Evolutionary conservation across 2,113 vertebrate species (phyloP).

Genomic region (Protomyctophum bolini): DNA sequence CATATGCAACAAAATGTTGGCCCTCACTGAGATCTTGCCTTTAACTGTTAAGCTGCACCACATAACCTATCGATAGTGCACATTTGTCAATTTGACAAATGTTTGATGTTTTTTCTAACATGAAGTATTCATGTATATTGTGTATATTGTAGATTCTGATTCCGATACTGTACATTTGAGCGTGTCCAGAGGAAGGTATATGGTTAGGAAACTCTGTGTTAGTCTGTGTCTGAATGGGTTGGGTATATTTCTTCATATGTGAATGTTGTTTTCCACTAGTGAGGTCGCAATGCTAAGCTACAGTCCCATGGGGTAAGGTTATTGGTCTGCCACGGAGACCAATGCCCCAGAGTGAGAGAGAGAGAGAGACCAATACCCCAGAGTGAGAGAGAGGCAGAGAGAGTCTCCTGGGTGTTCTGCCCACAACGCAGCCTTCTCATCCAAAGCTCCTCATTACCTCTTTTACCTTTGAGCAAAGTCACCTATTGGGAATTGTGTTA

Average conservation of each 20-base stretch:
- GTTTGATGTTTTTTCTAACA: too few species aligned
- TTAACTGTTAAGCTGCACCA: not conserved
- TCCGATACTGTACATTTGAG: slow-evolving; percentile 7
- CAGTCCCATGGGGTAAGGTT: slow-evolving; percentile 48
- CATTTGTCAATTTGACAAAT: too few species aligned
- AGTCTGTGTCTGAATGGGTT: slow-evolving; percentile 40
- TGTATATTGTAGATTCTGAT: not conserved
- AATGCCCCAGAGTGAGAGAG: slow-evolving; percentile 48
- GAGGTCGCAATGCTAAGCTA: slow-evolving; percentile 36
- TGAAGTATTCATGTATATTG: not conserved
- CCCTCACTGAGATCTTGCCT: not conserved
- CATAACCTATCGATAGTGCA: not conserved
- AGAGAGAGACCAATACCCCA: slow-evolving; percentile 58
- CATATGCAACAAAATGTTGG: not conserved
- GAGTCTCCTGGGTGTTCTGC: slow-evolving; percentile 34
- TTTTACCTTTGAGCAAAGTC: slow-evolving; percentile 22
- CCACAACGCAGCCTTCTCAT: slow-evolving; percentile 20
- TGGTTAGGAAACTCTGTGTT: slow-evolving; percentile 43
- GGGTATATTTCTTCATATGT: not conserved
- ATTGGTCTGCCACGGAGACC: slow-evolving; percentile 57
- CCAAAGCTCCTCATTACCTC: slow-evolving; percentile 15
- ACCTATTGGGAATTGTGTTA: slow-evolving; percentile 10
- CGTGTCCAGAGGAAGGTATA: slow-evolving; percentile 19
- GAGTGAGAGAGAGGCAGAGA: slow-evolving; percentile 23
- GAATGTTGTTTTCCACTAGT: slow-evolving; percentile 54